Percentiles rank a stretch among this genome's conserved stretches.
phyloP scores from a whole-genome alignment of 1,140 invertebrate species.

The Rhagoletis zephyria region DNA sequence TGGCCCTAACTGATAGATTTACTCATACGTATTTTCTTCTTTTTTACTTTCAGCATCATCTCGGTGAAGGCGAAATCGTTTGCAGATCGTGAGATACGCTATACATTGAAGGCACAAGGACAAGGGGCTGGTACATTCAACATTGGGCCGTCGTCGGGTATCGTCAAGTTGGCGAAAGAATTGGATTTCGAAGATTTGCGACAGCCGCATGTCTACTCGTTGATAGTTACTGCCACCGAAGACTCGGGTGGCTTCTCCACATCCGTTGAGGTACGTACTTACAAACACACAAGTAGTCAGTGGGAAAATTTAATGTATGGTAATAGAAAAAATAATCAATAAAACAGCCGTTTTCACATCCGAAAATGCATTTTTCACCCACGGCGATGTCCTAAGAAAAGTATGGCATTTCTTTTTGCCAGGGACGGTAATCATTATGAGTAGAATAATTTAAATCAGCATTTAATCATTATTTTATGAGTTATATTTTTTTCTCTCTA shows the following conservation, averaged over 20 bases:
- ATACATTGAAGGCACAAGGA: conserved; percentile 93
- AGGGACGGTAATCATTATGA: too few relatives aligned
- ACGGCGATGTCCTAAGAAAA: too few relatives aligned
- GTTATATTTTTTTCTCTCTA: too few relatives aligned
- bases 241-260: conserved; percentile 96
- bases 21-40: conserved; percentile 20
- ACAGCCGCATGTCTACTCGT: conserved; percentile 92
- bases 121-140: conserved; percentile 95
- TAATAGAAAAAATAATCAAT: too few relatives aligned
- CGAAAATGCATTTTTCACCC: too few relatives aligned
- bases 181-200: conserved; percentile 94
- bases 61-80: conserved; percentile 97
- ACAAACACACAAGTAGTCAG: background rate
- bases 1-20: background rate
- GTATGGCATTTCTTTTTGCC: too few relatives aligned
- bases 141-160: conserved; percentile 92
- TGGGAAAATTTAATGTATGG: background rate
- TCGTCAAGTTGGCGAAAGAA: conserved; percentile 94
- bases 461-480: too few relatives aligned
- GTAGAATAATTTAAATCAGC: too few relatives aligned
- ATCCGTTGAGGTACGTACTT: conserved; percentile 86
- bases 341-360: background rate
- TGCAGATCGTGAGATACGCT: conserved; percentile 93
- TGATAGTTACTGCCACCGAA: conserved; percentile 93
- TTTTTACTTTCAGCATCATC: conserved; percentile 79